phyloP scores from a whole-genome alignment of 1,140 invertebrate species.

The Drosophila sechellia region DNA sequence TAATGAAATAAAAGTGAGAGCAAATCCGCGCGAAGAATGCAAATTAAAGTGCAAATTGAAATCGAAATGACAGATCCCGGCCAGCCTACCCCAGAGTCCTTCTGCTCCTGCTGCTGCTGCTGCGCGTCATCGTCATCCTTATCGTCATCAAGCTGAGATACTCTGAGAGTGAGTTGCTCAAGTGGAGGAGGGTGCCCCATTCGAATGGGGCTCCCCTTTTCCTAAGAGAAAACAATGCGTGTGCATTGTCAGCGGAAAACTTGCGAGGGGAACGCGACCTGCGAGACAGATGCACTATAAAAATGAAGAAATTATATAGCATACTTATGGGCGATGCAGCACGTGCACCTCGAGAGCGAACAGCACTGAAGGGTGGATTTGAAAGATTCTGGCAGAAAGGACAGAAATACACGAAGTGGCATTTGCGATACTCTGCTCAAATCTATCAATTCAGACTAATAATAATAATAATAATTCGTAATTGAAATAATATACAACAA shows the following conservation, averaged over 20 bases:
- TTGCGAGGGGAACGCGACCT: constrained; percentile 11
- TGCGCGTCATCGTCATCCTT: neutral
- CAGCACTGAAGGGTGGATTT: constrained; percentile 64
- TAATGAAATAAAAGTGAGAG: constrained; percentile 38
- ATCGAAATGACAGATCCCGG: constrained; percentile 36
- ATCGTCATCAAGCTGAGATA: constrained; percentile 2
- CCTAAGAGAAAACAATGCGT: constrained; percentile 25
- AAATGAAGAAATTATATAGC: constrained; percentile 75
- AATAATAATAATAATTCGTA: too few species aligned
- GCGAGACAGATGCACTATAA: constrained; percentile 64
- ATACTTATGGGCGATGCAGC: constrained; percentile 55
- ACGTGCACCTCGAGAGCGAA: constrained; percentile 57
- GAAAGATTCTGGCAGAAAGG: neutral
- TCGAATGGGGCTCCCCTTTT: neutral
- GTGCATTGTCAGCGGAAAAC: constrained; percentile 74
- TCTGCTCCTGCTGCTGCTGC: neutral
- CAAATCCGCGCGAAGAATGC: constrained; percentile 20
- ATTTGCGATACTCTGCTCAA: neutral
- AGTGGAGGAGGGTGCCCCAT: neutral
- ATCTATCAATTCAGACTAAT: neutral
- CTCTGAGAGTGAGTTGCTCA: constrained; percentile 4
- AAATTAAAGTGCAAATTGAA: constrained; percentile 49
- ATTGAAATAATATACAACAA: neutral
- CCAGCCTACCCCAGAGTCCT: constrained; percentile 22
- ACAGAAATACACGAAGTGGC: too few species aligned